Base-by-base conservation (phyloP, 2,797 vertebrate genomes). In the Spinus pinus region DNA sequence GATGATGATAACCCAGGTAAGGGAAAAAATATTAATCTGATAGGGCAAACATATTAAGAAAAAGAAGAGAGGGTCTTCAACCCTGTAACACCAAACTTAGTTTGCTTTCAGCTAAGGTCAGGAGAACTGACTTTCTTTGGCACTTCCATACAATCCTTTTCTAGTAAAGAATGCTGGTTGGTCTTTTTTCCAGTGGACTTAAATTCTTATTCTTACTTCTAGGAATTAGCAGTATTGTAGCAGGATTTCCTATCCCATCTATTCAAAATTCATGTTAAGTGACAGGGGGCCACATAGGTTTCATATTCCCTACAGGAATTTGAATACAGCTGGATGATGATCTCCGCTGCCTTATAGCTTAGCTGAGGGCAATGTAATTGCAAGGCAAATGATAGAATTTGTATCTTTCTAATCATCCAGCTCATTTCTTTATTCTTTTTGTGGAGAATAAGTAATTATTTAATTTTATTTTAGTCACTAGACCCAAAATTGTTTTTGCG, bases 1-100 rank as follows among this genome's bases (percentile, higher is more conserved):
- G 98, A 99, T 9, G 98, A 99, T 57, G 98, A 99, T 91, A 98
- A 98, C 65, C 98, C 98, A 81, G 98, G 99, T 99, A 94, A 97
- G 97, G 28, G 12, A 41, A 69, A 73, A 79, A 77, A 39, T 15
- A 23, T 57, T 58, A 54, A 6, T 81, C 42, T 75, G 13, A 46
- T 81, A 15, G 7, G 19, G 30, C 11, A 83, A n/a, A 58, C 8
- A 23, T 67, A 10, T 0, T 62, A 62, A 56, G 66, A 58, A 37
- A 27, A 58, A 19, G 35, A 58, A 58, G 35, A 58, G 33, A 58
- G 6, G 33, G 17, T 54, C 53, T 89, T 62, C 49, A 75, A 3
- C 6, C 6, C 7, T 12, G 16, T 20, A 49, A 5, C 25, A 66
- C 7, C 5, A 3, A 62, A 66, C 31, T 65, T 47, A 61, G 33